These are phyloP conservation scores for Dione juno DNA, from an alignment of 2,888 invertebrate genomes.

Conservation along the genomic window DNA sequence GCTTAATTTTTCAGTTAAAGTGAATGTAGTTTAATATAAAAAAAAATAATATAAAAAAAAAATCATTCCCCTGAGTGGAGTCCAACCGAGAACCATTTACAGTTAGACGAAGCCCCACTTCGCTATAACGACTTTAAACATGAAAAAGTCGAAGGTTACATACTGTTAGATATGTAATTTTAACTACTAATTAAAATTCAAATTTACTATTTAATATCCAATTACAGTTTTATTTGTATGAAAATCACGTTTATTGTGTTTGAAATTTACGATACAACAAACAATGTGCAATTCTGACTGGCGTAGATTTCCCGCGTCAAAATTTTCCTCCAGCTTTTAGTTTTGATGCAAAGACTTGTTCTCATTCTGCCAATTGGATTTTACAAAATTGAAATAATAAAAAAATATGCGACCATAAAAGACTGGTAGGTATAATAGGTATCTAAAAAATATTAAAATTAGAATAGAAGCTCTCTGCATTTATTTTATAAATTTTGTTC, in stretches of 20 bases:
- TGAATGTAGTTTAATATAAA: too few species aligned
- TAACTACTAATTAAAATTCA: neutral
- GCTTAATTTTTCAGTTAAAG: too few species aligned
- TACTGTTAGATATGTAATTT: neutral
- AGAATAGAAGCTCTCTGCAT: too few species aligned
- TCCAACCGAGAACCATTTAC: too few species aligned
- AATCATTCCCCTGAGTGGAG: too few species aligned
- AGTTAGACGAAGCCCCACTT: too few species aligned
- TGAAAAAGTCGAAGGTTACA: neutral
- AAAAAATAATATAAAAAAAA: too few species aligned
- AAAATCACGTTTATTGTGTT: constrained; percentile 17
- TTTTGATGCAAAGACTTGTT: constrained; percentile 12
- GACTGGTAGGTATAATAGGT: too few species aligned
- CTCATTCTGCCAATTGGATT: neutral
- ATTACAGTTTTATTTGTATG: constrained; percentile 7
- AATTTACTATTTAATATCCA: neutral
- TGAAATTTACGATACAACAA: constrained; percentile 10
- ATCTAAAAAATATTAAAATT: too few species aligned
- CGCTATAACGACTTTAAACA: too few species aligned
- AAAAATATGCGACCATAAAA: too few species aligned
- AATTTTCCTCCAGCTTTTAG: constrained; percentile 14
- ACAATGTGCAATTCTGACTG: constrained; percentile 1
- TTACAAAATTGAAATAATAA: neutral
- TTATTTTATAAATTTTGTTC: too few species aligned
- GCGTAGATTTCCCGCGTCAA: constrained; percentile 12